phyloP scores from a whole-genome alignment of 2,113 vertebrate species.

The Cebidichthys violaceus region DNA sequence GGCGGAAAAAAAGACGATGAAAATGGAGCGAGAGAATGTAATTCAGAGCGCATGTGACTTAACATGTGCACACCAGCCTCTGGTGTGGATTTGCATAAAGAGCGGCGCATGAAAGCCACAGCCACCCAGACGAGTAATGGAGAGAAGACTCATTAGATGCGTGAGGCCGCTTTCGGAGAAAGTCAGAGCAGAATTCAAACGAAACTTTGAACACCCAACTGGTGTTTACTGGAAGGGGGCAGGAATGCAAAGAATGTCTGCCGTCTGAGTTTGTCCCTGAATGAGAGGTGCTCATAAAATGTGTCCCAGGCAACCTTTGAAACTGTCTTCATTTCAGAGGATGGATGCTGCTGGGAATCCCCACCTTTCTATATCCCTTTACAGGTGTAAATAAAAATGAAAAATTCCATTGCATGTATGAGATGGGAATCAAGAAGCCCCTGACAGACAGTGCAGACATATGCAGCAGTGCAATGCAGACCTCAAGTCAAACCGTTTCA shows the following conservation, averaged over 20 bases:
- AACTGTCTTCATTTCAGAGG: slow-evolving; percentile 50
- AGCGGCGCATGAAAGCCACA: slow-evolving; percentile 59
- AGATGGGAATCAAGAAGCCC: neutral
- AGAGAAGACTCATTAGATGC: slow-evolving; percentile 61
- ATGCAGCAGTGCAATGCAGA: neutral
- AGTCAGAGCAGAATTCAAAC: slow-evolving; percentile 52
- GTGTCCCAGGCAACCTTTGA: slow-evolving; percentile 49
- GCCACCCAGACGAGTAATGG: slow-evolving; percentile 48
- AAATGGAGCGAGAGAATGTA: neutral
- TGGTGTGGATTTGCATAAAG: slow-evolving; percentile 55
- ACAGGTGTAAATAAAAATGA: slow-evolving; percentile 6
- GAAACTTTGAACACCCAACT: slow-evolving; percentile 53
- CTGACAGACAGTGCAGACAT: neutral
- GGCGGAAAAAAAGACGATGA: neutral
- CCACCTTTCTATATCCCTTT: slow-evolving; percentile 19
- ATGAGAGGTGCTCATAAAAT: slow-evolving; percentile 69
- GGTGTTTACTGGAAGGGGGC: slow-evolving; percentile 65
- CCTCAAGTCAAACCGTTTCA: neutral
- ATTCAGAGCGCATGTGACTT: slow-evolving; percentile 62
- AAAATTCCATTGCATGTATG: neutral
- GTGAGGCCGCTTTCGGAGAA: slow-evolving; percentile 41
- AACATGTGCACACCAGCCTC: slow-evolving; percentile 61
- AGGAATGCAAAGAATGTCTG: slow-evolving; percentile 82
- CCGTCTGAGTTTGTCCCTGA: slow-evolving; percentile 70
- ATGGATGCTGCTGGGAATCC: slow-evolving; percentile 67